Base-by-base conservation (phyloP, 2,113 vertebrate species). In the Anhinga rufa region DNA sequence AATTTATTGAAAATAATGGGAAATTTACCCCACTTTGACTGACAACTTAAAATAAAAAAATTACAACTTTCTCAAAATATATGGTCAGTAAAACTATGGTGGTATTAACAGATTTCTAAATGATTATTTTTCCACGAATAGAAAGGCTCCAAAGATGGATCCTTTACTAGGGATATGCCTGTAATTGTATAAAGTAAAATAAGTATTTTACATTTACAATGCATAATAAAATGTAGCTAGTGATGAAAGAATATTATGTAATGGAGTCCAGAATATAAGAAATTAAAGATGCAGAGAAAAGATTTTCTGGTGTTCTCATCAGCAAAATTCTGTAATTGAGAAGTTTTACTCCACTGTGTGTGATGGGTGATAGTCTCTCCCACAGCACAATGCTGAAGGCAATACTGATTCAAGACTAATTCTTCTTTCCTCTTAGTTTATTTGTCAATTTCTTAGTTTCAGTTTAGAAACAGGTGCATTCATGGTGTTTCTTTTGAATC, bases 181-280 rank as follows among this genome's bases (percentile, higher is more conserved):
- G 38, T 80, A 85, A 49, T 70, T 93, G 88, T 12, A 86, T 58
- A 85, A 93, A 90, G n/a, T 81, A 86, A 90, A 93, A 7, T 57
- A 94, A 78, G 60, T 91, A 44, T 92, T 96, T 95, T 82, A 88
- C 79, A 61, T 95, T 96, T 96, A 91, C 58, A 69, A 22, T 91
- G 65, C 22, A 69, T 60, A 64, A 65, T 89, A 94, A 96, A 96
- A 82, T 69, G 32, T 68, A 76, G 61, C 42, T 44, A 68, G 0
- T 70, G 24, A 71, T 78, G 71, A 88, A 94, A 78, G 38, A 92
- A 57, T n/a, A 66, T 40, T 71, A 16, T 29, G 28, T 69, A 79
- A 79, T 28, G 19, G 34, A 86, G 29, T 84, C n/a, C 44, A 71
- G 69, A 82, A 82, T n/a, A 87, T 69, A 69, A 77, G 57, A 92